A percentile compares a stretch with the other conserved stretches of the same genome.
Evolutionary conservation across 2,888 invertebrate genomes (phyloP).

Genomic region (Panzeria rudis): DNA sequence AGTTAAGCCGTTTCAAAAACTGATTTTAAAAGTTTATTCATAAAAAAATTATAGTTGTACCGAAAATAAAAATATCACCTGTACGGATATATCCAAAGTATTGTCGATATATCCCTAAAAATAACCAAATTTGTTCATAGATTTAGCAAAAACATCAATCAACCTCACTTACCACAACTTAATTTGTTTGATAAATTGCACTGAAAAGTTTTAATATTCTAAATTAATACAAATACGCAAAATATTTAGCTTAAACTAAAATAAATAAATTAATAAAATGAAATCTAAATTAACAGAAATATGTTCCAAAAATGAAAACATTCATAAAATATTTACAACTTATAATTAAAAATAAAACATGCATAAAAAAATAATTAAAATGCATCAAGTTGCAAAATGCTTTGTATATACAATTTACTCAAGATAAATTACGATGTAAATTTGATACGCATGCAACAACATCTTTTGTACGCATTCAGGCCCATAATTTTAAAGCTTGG

Average conservation of each 20-base stretch:
- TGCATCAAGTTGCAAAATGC: constrained; percentile 33
- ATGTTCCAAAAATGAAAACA: constrained; percentile 48
- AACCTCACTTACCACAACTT: no score
- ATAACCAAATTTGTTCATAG: no score
- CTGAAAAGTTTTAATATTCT: constrained; percentile 5
- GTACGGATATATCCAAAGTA: no score
- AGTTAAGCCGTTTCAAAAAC: no score
- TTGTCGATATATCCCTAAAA: no score
- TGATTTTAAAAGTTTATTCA: no score
- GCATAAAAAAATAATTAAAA: constrained; percentile 42
- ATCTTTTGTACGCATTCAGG: not conserved
- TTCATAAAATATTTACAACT: constrained; percentile 39
- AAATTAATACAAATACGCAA: not conserved
- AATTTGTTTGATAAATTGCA: not conserved
- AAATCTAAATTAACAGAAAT: constrained; percentile 4
- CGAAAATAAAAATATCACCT: no score
- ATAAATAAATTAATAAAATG: not conserved
- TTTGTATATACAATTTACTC: not conserved
- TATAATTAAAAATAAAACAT: constrained; percentile 56
- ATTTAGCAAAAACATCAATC: no score
- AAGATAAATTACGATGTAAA: not conserved
- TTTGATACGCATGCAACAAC: not conserved
- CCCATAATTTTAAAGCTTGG: constrained; percentile 18
- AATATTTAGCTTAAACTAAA: not conserved
- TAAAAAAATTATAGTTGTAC: no score